phyloP scores from a whole-genome alignment of 2,797 vertebrate species.

The Vespertilio murinus region DNA sequence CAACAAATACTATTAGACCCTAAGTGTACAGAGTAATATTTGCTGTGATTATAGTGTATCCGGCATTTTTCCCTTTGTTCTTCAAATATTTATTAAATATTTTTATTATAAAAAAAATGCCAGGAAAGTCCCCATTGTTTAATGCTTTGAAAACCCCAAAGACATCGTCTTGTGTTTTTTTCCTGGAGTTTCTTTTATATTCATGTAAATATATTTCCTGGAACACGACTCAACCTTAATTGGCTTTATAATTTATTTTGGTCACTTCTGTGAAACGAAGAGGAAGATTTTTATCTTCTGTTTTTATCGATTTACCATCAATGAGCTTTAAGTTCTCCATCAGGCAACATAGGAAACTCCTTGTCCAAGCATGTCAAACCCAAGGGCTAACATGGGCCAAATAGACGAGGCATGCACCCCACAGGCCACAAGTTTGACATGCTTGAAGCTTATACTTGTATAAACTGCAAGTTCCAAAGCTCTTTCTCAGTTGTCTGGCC shows the following conservation, averaged over 20 bases:
- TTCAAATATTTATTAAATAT: too few species aligned
- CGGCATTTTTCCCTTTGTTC: too few species aligned
- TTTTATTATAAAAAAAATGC: neutral
- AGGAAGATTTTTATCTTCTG: neutral
- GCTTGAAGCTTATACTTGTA: neutral
- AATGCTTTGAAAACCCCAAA: conserved; percentile 46
- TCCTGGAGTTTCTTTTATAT: conserved; percentile 56
- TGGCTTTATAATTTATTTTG: conserved; percentile 44
- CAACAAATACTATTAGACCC: too few species aligned
- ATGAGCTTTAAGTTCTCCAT: neutral
- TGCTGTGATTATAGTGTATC: too few species aligned
- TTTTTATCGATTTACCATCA: conserved; percentile 19
- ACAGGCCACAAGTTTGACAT: too few species aligned
- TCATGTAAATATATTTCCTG: conserved; percentile 65
- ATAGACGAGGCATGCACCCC: too few species aligned
- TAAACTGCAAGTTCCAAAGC: neutral
- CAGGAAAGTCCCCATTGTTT: conserved; percentile 73
- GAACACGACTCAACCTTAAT: conserved; percentile 36
- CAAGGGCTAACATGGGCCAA: too few species aligned
- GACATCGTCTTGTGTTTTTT: conserved; percentile 52
- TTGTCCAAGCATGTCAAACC: too few species aligned
- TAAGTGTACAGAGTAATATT: too few species aligned
- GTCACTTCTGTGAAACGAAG: conserved; percentile 42
- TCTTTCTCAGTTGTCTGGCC: neutral
- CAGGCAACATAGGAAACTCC: neutral